phyloP scores from a whole-genome alignment of 2,888 invertebrate genomes.

The Machimus atricapillus region DNA sequence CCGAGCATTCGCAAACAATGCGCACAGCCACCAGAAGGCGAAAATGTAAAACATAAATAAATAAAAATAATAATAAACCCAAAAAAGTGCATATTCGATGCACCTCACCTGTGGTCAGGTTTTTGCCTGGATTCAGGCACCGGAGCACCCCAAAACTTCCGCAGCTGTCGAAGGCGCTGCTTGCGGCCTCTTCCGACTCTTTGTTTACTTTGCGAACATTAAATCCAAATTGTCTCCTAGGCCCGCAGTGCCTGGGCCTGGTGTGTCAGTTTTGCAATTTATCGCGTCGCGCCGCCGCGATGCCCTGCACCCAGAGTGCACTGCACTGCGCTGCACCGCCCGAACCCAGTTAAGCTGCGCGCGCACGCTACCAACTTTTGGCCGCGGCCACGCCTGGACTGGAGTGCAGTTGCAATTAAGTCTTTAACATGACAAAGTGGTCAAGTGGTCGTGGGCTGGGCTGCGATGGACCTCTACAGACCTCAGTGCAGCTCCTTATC shows the following conservation, averaged over 20 bases:
- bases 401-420: slow-evolving; percentile 32
- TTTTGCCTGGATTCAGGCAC: neutral
- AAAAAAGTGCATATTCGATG: slow-evolving; percentile 19
- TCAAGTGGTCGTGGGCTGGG: too few species aligned
- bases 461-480: neutral
- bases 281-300: neutral
- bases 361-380: neutral
- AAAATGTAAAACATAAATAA: neutral
- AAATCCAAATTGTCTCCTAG: neutral
- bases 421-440: slow-evolving; percentile 31
- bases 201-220: neutral
- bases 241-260: neutral
- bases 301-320: neutral
- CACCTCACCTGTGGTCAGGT: slow-evolving; percentile 13
- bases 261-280: neutral
- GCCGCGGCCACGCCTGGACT: neutral
- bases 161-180: slow-evolving; percentile 10
- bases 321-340: neutral
- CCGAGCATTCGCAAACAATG: neutral
- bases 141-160: slow-evolving; percentile 14
- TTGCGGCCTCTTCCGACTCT: neutral
- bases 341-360: neutral
- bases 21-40: neutral
- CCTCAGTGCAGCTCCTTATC: neutral
- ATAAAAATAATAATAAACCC: neutral